Conservation (phyloP, 2,797 vertebrate genomes). For the Danionella dracula region DNA sequence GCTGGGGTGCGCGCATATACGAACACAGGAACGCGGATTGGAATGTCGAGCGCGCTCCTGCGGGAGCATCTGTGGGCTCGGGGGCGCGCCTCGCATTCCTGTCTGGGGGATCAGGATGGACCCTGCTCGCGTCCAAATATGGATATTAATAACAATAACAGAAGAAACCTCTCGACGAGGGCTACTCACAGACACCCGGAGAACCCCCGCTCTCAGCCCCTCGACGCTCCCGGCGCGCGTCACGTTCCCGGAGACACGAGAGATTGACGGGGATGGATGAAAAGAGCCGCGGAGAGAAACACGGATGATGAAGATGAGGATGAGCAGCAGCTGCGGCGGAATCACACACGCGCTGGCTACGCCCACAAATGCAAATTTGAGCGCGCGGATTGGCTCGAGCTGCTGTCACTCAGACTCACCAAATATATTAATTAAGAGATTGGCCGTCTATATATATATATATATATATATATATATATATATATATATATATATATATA, state of each 20-base stretch:
- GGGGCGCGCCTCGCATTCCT: conserved; percentile 2
- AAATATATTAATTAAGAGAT: too few species aligned
- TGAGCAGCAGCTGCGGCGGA: not conserved
- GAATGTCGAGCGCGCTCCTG: not conserved
- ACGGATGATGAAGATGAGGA: not conserved
- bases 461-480: too few species aligned
- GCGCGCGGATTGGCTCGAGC: not conserved
- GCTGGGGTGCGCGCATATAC: too few species aligned
- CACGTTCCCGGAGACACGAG: not conserved
- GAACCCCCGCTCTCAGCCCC: too few species aligned
- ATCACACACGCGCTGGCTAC: conserved; percentile 1
- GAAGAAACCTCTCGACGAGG: too few species aligned
- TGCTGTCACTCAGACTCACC: conserved; percentile 8
- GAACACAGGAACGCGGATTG: not conserved
- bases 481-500: too few species aligned
- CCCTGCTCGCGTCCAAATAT: too few species aligned
- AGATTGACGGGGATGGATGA: not conserved
- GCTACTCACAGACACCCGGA: too few species aligned
- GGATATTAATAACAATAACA: too few species aligned
- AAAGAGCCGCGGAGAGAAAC: not conserved
- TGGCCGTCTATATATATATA: too few species aligned
- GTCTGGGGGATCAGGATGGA: not conserved
- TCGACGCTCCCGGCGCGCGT: not conserved
- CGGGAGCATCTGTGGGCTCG: conserved; percentile 9
- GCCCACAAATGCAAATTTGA: conserved; percentile 15